phyloP scores from a whole-genome alignment of 1,140 invertebrate species.

The Phymastichus coffea region DNA sequence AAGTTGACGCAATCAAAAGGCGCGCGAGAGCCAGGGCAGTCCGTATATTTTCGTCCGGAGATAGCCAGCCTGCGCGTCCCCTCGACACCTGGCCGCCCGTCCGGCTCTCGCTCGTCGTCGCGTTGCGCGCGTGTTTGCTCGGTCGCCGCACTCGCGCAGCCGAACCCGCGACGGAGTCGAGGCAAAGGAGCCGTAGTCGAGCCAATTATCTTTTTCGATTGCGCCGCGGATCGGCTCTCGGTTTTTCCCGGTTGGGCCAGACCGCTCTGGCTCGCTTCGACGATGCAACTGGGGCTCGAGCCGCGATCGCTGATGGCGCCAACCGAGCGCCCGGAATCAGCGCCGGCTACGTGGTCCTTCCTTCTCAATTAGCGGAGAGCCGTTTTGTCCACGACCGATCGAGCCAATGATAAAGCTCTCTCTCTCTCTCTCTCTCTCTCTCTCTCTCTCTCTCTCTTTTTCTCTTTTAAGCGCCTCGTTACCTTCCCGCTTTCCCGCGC shows the following conservation, averaged over 20 bases:
- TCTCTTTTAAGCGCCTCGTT: background rate
- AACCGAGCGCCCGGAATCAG: no score
- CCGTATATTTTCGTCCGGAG: no score
- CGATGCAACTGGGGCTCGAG: constrained; percentile 34
- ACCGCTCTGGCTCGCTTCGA: no score
- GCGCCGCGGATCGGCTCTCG: no score
- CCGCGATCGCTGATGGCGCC: no score
- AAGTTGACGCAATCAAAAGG: constrained; percentile 16
- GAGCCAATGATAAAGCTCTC: constrained; percentile 29
- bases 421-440: background rate
- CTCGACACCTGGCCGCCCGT: no score
- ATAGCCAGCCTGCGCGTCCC: no score
- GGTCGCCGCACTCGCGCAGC: background rate
- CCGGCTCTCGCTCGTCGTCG: no score
- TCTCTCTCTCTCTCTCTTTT: background rate
- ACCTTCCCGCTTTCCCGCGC: background rate
- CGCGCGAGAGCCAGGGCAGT: background rate
- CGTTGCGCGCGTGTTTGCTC: constrained; percentile 13
- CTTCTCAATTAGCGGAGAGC: constrained; percentile 41
- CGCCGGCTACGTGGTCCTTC: no score
- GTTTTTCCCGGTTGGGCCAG: no score
- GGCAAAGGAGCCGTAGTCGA: constrained; percentile 32
- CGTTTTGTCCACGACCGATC: background rate
- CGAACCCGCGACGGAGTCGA: constrained; percentile 14
- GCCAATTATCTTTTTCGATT: no score